A percentile compares a stretch with the other conserved stretches of the same genome.
phyloP scores from a whole-genome alignment of 2,797 vertebrate species.

The Spea hammondii region DNA sequence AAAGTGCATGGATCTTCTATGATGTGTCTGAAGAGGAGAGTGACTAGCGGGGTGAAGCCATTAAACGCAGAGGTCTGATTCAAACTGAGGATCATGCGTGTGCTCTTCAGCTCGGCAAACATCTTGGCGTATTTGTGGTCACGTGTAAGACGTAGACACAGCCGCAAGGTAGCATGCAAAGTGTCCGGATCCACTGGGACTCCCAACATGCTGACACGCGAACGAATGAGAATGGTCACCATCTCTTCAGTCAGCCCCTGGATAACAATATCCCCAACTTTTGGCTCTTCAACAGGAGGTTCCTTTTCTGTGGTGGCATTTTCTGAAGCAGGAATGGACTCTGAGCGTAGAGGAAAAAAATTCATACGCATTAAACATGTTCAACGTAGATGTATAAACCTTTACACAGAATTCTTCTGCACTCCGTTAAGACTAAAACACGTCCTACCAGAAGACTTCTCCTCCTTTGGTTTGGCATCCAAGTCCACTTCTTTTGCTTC shows the following conservation, averaged over 20 bases:
- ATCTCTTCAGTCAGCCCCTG: conserved; percentile 88
- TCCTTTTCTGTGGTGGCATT: conserved; percentile 60
- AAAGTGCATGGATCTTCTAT: conserved; percentile 93
- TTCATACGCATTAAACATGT: not conserved
- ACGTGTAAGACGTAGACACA: conserved; percentile 89
- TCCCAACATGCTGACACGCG: conserved; percentile 94
- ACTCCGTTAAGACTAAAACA: not conserved
- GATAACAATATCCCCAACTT: conserved; percentile 76
- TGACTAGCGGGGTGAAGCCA: conserved; percentile 91
- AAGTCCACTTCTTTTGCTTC: conserved; percentile 70
- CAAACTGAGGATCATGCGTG: conserved; percentile 89
- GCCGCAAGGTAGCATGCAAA: conserved; percentile 88
- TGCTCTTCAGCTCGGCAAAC: conserved; percentile 93
- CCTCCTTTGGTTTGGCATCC: conserved; percentile 66
- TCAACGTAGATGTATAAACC: not conserved
- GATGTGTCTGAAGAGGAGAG: conserved; percentile 91
- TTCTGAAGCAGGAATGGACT: conserved; percentile 54
- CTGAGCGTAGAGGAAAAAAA: conserved; percentile 37
- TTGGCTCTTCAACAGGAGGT: conserved; percentile 59
- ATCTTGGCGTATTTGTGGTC: conserved; percentile 94
- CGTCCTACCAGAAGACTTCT: conserved; percentile 64
- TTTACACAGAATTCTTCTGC: not conserved
- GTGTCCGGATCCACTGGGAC: conserved; percentile 96
- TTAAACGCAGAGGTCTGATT: conserved; percentile 93
- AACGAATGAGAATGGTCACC: conserved; percentile 87